phyloP scores from a whole-genome alignment of 92 coral and sea anemone species.

The Heliopora coerulea region DNA sequence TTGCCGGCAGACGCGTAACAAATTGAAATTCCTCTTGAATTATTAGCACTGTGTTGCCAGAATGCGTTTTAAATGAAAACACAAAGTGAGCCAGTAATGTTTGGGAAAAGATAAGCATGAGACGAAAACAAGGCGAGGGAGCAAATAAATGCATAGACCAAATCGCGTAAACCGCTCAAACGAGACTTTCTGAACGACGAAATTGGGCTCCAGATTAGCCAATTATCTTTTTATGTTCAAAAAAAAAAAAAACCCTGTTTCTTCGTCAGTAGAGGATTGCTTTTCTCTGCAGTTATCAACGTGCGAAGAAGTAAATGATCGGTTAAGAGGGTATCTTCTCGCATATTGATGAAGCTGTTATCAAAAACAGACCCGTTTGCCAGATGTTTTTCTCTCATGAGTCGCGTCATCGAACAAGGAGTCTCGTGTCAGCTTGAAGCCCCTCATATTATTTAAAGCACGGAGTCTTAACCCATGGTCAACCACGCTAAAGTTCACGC shows the following conservation, averaged over 20 bases:
- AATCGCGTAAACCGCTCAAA: neutral
- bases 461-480: neutral
- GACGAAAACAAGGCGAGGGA: neutral
- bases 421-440: neutral
- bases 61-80: neutral
- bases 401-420: neutral
- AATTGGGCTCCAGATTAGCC: neutral
- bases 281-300: conserved; percentile 1
- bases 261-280: neutral
- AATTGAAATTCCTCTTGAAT: conserved; percentile 40
- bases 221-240: neutral
- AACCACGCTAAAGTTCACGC: neutral
- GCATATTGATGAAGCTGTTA: conserved; percentile 39
- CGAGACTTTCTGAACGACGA: neutral
- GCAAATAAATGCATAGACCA: neutral
- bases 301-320: conserved; percentile 8
- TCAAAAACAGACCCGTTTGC: conserved; percentile 32
- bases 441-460: neutral
- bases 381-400: conserved; percentile 41
- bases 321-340: conserved; percentile 33
- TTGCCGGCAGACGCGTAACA: conserved; percentile 19
- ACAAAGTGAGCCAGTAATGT: neutral
- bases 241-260: neutral
- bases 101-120: neutral
- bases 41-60: conserved; percentile 4